Evolutionary conservation across 2,113 vertebrate species (phyloP).

Genomic region (Prolemur simus): DNA sequence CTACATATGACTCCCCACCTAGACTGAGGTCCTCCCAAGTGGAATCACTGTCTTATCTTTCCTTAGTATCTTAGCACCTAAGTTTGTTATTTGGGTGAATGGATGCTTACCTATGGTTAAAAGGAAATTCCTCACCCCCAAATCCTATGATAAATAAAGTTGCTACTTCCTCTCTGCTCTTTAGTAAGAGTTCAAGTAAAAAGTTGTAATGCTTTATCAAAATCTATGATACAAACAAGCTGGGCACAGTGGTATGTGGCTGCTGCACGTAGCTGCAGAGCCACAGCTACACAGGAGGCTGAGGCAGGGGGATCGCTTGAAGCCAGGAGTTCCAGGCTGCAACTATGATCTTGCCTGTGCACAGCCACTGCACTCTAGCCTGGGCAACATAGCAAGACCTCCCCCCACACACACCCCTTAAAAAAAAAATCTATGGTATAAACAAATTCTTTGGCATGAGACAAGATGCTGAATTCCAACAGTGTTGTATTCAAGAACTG

Average conservation of each 20-base stretch:
- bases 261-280: neutral
- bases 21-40: neutral
- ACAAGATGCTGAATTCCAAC: conserved; percentile 60
- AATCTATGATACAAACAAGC: conserved; percentile 3
- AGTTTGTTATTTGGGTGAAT: neutral
- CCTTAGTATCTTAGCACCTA: neutral
- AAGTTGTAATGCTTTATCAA: conserved; percentile 26
- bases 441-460: conserved; percentile 61
- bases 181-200: neutral
- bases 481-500: conserved; percentile 54
- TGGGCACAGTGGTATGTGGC: neutral
- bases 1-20: neutral
- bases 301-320: neutral
- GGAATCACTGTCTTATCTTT: neutral
- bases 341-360: neutral
- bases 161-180: neutral
- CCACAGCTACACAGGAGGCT: neutral
- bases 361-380: neutral
- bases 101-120: neutral
- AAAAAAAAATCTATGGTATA: conserved; percentile 31
- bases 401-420: too few species aligned
- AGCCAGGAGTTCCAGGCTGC: neutral
- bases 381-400: neutral
- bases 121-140: neutral
- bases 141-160: neutral